Evolutionary conservation across 2,888 invertebrate genomes (phyloP), one percentile per base, ranked within the genome.

Genomic region (Protophormia terraenovae): DNA sequence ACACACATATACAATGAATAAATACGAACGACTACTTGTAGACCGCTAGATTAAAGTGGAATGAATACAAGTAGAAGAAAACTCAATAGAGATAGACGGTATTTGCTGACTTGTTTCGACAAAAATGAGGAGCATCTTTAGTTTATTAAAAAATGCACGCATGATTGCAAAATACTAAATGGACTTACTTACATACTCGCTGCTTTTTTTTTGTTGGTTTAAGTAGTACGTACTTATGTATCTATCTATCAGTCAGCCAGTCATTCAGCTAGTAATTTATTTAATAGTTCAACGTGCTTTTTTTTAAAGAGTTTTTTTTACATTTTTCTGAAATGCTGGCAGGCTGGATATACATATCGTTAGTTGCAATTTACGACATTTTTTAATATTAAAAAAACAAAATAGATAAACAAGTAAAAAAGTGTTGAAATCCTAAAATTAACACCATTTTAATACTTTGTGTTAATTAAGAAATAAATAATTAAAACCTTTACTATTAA

Each of bases 111-210:
- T 77, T 72, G 55, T 72, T 77, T 83, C 45, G 35, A 77, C 62
- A 71, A 77, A 55, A 83, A 64, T 76, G 64, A 66, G 53, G 64
- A 71, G 71, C 71, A 77, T 83, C 82, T 77, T 47, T 58, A 35
- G 66, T 83, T 83, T 66, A 77, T 83, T 83, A 76, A 82, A 71
- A 82, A 76, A 71, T 14, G 50, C 76, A 82, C 64, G 76, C 82
- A 71, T 45, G 35, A 58, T 58, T 83, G 81, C 81, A 75, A 81
- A 75, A 75, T 67, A 75, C 47, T 60, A 67, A 75, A 67, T 50
- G 29, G 45, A 73, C 55, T 16, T 19, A 60, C 24, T 50, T 47
- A 69, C 29, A 47, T 35, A 19, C 16, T 62, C 50, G 53, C 55
- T 66, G 53, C 55, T 66, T 45, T 41, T 64, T 72, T 72, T 58